A percentile compares a stretch with the other conserved stretches of the same genome.
Evolutionary conservation across 2,113 vertebrate genomes (phyloP).

Genomic region (Lasiurus cinereus): DNA sequence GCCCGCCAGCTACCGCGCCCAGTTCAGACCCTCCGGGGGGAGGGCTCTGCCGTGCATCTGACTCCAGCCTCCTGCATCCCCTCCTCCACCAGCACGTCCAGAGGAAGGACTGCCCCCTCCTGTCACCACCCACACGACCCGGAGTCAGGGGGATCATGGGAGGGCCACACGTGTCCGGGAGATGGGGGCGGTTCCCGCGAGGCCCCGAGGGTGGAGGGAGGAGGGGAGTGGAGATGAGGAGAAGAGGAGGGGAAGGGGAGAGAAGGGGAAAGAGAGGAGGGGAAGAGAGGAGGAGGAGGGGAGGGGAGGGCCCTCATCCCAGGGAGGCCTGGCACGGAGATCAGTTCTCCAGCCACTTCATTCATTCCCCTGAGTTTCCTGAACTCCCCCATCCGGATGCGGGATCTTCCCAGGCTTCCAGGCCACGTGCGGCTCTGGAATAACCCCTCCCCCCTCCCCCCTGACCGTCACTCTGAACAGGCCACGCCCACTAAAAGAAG

Average conservation of each 20-base stretch:
- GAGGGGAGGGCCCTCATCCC: no score
- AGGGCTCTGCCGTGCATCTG: background rate
- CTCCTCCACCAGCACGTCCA: background rate
- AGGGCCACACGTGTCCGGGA: no score
- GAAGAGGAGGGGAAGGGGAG: no score
- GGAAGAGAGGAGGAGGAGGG: no score
- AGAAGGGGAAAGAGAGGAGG: no score
- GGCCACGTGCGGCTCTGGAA: background rate
- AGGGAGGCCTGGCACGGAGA: no score
- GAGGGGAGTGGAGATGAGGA: no score
- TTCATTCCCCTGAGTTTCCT: no score
- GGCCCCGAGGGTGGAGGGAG: no score
- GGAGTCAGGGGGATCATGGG: background rate
- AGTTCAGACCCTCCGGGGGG: background rate
- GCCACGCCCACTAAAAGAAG: background rate
- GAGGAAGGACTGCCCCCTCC: background rate
- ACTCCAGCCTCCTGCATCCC: background rate
- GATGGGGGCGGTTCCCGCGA: no score
- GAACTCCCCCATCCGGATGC: background rate
- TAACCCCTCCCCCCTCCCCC: no score
- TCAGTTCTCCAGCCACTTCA: no score
- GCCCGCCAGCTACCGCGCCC: background rate
- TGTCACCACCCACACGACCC: fast-evolving
- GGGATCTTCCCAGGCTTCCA: background rate
- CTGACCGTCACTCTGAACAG: background rate